Base-by-base conservation (phyloP, 2,113 vertebrate genomes). In the Colius striatus region DNA sequence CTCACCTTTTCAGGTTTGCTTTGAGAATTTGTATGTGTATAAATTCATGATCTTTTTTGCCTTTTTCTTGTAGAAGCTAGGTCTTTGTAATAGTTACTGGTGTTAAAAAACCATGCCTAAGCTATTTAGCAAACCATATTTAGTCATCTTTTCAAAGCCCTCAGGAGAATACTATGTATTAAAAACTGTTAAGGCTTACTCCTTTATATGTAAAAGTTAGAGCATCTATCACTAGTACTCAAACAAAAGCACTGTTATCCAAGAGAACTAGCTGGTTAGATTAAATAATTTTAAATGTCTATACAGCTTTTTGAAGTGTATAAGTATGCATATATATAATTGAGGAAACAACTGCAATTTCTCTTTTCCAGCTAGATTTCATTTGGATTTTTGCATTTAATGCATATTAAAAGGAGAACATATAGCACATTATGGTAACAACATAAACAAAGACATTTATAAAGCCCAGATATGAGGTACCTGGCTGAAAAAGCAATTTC, bases 301-400 rank as follows among this genome's bases (percentile, higher is more conserved):
- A 16, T 65, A 16, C 16, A 70, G 80, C 53, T 90, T 86, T 90
- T 77, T 38, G 11, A 61, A 50, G 27, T 66, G 0, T 65, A 27
- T 66, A 32, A 71, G 87, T 71, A 13, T 47, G 17, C 65, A 19
- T 61, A 10, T 91, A 61, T 71, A 53, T 85, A 76, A 78, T 23
- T 23, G 66, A 91, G 34, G 19, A 22, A 70, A 50, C 16, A 70
- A 43, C 45, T 85, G 50, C 15, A 32, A 29, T 81, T 95, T 57
- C 53, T 57, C 60, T 91, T 96, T 96, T 32, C 53, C 53, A 83
- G 26, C 7, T 92, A 51, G 76, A 50, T 93, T 95, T 91, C 23
- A 90, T 93, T 90, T 55, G 11, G 61, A 80, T 85, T 94, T 95
- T 91, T 95, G 54, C 77, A 67, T 83, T 95, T 96, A 84, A 89